phyloP scores from a whole-genome alignment of 1,140 invertebrate species.

The Ostrea denselamellosa region DNA sequence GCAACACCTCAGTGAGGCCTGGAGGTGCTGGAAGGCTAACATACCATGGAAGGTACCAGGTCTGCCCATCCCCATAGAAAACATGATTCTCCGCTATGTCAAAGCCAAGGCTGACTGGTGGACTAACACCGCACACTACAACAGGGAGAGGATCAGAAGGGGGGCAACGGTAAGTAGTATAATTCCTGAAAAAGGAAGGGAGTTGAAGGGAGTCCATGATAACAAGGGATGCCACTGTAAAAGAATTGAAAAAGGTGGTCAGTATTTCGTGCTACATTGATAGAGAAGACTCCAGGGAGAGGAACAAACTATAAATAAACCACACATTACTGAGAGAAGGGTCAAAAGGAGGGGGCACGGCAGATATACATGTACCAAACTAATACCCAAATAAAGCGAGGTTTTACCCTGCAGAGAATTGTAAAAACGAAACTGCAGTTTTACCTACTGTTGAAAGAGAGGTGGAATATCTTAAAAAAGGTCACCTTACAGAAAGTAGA shows the following conservation, averaged over 20 bases:
- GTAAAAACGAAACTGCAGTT: too few relatives aligned
- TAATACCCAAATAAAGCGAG: too few relatives aligned
- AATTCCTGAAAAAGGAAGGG: not conserved
- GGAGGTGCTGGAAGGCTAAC: slow-evolving; percentile 99
- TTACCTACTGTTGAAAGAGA: too few relatives aligned
- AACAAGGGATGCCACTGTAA: not conserved
- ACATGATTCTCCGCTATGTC: slow-evolving; percentile 99
- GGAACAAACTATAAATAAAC: too few relatives aligned
- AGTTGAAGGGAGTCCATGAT: not conserved
- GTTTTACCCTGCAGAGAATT: too few relatives aligned
- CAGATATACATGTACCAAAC: too few relatives aligned
- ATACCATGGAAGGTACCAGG: slow-evolving; percentile 99
- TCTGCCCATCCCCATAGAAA: slow-evolving; percentile 98
- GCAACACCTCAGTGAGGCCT: slow-evolving; percentile 99
- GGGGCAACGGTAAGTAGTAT: slow-evolving; percentile 79
- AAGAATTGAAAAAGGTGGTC: not conserved
- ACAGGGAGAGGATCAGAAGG: slow-evolving; percentile 90
- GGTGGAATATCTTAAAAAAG: too few relatives aligned
- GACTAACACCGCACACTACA: slow-evolving; percentile 99
- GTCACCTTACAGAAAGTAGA: too few relatives aligned
- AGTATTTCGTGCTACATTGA: too few relatives aligned
- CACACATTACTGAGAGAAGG: too few relatives aligned
- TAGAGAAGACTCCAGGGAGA: too few relatives aligned
- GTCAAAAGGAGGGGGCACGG: too few relatives aligned
- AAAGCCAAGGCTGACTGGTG: slow-evolving; percentile 99